Percentiles rank a stretch among this genome's conserved stretches.
Evolutionary conservation across 2,797 vertebrate species (phyloP).

Genomic region (Hoplostethus atlanticus): DNA sequence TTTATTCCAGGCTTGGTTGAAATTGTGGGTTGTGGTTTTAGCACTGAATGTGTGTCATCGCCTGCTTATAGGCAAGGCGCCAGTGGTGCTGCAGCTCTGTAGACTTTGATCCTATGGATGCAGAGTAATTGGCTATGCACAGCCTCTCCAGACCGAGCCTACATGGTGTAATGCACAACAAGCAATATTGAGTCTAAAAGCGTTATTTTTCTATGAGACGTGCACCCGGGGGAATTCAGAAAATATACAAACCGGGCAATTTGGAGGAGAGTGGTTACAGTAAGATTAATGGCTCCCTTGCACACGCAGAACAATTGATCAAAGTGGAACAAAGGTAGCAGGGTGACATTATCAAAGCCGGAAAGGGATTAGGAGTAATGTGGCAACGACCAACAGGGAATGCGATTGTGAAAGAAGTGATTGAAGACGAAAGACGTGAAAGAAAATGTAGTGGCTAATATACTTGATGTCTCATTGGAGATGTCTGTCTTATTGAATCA

Average conservation of each 20-base stretch:
- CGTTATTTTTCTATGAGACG: conserved; percentile 56
- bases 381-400: conserved; percentile 40
- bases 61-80: neutral
- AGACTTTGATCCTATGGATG: conserved; percentile 54
- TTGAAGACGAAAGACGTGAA: conserved; percentile 38
- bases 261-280: conserved; percentile 52
- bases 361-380: conserved; percentile 38
- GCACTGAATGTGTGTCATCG: conserved; percentile 10
- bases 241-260: conserved; percentile 68
- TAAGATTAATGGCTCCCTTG: conserved; percentile 74
- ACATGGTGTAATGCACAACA: conserved; percentile 54
- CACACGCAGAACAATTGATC: conserved; percentile 71
- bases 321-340: conserved; percentile 55
- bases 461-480: conserved; percentile 29
- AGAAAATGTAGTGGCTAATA: conserved; percentile 20
- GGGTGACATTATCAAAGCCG: conserved; percentile 43
- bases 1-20: conserved; percentile 28
- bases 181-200: conserved; percentile 60
- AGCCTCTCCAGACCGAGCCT: conserved; percentile 52
- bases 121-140: conserved; percentile 66
- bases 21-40: conserved; percentile 27
- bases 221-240: conserved; percentile 66
- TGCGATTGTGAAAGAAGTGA: conserved; percentile 46
- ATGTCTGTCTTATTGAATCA: conserved; percentile 28
- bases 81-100: conserved; percentile 23